Conservation (phyloP, 1,140 invertebrate genomes). For the Pygmarrhopalites habei region DNA sequence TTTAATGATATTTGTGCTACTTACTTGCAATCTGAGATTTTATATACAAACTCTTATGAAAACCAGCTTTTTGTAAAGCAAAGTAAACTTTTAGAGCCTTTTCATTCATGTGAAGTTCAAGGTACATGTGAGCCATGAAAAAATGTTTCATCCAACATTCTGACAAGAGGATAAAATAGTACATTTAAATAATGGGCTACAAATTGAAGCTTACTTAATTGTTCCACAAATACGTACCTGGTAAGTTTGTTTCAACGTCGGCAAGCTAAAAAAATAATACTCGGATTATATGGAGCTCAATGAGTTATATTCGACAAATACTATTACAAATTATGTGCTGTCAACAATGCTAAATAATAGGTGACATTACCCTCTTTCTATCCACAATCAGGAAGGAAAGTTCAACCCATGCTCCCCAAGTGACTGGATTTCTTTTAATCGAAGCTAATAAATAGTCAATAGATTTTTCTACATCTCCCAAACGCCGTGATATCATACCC, state of each 20-base stretch:
- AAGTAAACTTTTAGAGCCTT: slow-evolving; percentile 66
- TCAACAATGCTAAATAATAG: slow-evolving; percentile 9
- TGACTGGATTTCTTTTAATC: slow-evolving; percentile 66
- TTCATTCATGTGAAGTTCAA: slow-evolving; percentile 83
- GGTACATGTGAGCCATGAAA: slow-evolving; percentile 81
- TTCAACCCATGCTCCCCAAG: slow-evolving; percentile 92
- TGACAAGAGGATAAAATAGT: too few species aligned
- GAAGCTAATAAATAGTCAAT: slow-evolving; percentile 70
- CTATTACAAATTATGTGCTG: not conserved
- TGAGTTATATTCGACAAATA: too few species aligned
- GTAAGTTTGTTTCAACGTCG: slow-evolving; percentile 55
- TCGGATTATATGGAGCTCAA: slow-evolving; percentile 1
- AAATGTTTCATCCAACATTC: slow-evolving; percentile 93
- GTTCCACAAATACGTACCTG: too few species aligned
- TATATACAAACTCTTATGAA: slow-evolving; percentile 81
- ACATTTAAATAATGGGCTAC: too few species aligned
- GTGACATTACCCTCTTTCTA: slow-evolving; percentile 51
- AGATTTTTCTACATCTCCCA: slow-evolving; percentile 68
- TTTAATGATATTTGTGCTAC: too few species aligned
- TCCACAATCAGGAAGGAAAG: slow-evolving; percentile 77
- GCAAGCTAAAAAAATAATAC: slow-evolving; percentile 49
- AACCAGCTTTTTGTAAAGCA: slow-evolving; percentile 66
- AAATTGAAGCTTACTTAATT: too few species aligned
- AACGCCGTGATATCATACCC: slow-evolving; percentile 80
- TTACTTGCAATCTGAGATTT: slow-evolving; percentile 83